These are phyloP conservation scores for Gila orcuttii DNA, from an alignment of 2,113 vertebrate species.

Conservation along the genomic window DNA sequence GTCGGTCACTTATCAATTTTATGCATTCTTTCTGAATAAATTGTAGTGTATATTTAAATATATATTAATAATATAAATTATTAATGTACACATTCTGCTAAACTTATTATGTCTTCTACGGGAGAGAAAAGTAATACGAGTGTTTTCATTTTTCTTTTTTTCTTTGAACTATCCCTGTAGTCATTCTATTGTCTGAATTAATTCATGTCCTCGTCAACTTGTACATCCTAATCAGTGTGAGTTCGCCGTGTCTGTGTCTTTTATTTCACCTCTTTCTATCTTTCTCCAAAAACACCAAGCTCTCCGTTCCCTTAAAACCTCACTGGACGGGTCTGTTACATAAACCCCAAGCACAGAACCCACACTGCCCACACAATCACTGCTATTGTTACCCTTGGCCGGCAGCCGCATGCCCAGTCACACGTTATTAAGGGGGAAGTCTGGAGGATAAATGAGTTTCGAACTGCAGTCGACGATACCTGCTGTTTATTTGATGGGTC, in stretches of 20 bases:
- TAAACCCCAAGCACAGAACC: constrained; percentile 40
- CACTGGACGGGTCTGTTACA: constrained; percentile 44
- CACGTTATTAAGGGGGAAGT: constrained; percentile 50
- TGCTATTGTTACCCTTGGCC: constrained; percentile 46
- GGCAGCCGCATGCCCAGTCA: constrained; percentile 46
- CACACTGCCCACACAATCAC: constrained; percentile 51
- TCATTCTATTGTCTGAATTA: neutral
- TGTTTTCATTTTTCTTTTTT: neutral
- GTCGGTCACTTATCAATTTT: neutral
- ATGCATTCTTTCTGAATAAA: neutral
- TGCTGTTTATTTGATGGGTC: constrained; percentile 55
- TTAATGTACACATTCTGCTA: neutral
- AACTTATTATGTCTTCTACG: neutral
- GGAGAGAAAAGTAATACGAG: neutral
- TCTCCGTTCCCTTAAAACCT: neutral
- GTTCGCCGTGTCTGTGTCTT: neutral
- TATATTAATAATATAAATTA: neutral
- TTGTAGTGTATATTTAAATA: neutral
- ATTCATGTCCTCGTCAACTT: neutral
- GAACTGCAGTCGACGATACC: constrained; percentile 45
- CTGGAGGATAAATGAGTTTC: constrained; percentile 21
- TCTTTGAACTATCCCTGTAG: neutral
- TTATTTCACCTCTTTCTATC: constrained; percentile 22
- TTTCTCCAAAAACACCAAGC: neutral
- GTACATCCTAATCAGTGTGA: neutral